Base-by-base conservation (phyloP, 2,888 invertebrate genomes). In the Tipula lateralis region DNA sequence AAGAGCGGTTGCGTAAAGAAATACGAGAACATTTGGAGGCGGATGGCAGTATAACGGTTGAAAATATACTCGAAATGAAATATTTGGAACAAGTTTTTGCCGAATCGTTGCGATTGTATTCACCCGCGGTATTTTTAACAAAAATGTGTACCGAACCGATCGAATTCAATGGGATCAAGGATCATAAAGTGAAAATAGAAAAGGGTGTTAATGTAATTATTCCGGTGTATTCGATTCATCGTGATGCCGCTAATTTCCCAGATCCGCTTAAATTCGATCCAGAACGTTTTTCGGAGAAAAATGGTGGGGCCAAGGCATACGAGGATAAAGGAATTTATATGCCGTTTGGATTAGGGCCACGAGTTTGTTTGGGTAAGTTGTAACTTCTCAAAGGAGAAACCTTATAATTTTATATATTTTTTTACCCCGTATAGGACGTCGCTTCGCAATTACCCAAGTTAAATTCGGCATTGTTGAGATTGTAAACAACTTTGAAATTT, bases 1-100 rank as follows among this genome's bases (percentile, higher is more conserved):
- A 90, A 84, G 85, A 88, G 29, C 87, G 86, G 5, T 85, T 90
- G 12, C 87, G 88, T 0, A 81, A 87, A 0, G 90, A 90, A 86
- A 86, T 90, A 1, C 7, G 83, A 0, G 19, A 82, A 0, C 85
- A 87, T 82, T 83, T 87, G 7, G 84, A 86, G 1, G 36, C 86
- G 3, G 87, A 87, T 4, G 84, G 83, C 0, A 85, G 86, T 29
- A 83, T 89, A 2, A 86, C 87, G 1, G 90, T 88, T 85, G 90
- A 90, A 0, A 87, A 86, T 16, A 84, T 90, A 0, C 86, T 86
- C 13, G 88, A 89, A 0, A 86, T 89, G 32, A 87, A 87, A 7
- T 89, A 89, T 85, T 87, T 89, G 81, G 88, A 88, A 84, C 88
- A 88, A 86, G 87, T 88, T 34, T 83, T 84, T 9, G 30, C 36